Conservation (phyloP, 2,797 vertebrate species). For the Oreochromis grahami region DNA sequence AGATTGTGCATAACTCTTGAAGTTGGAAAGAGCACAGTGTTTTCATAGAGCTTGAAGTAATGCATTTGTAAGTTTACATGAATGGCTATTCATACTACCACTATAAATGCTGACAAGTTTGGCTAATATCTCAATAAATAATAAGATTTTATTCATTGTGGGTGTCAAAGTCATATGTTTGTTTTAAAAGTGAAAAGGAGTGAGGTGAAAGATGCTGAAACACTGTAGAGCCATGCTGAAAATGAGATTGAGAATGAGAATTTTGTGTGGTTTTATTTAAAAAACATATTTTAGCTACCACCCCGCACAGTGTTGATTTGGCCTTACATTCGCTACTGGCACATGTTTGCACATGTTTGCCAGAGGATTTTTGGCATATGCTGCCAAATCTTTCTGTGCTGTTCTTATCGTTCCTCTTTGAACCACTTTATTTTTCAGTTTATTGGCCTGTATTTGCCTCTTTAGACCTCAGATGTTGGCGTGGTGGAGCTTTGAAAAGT, state of each 20-base stretch:
- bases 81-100: not conserved
- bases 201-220: not conserved
- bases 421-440: not conserved
- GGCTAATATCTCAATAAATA: not conserved
- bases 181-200: not conserved
- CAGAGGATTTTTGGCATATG: not conserved
- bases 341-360: not conserved
- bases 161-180: not conserved
- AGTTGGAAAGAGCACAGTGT: not conserved
- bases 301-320: not conserved
- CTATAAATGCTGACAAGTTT: not conserved
- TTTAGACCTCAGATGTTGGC: not conserved
- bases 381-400: not conserved
- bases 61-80: not conserved
- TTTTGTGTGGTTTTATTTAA: not conserved
- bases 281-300: not conserved
- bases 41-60: not conserved
- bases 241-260: not conserved
- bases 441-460: not conserved
- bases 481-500: not conserved
- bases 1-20: not conserved
- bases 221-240: not conserved
- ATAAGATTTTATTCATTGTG: not conserved
- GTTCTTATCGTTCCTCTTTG: not conserved
- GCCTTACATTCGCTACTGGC: not conserved